A percentile compares a stretch with the other conserved stretches of the same genome.
These are phyloP conservation scores for Seira sanloemensis DNA, from an alignment of 2,888 invertebrate genomes.

Conservation along the genomic window DNA sequence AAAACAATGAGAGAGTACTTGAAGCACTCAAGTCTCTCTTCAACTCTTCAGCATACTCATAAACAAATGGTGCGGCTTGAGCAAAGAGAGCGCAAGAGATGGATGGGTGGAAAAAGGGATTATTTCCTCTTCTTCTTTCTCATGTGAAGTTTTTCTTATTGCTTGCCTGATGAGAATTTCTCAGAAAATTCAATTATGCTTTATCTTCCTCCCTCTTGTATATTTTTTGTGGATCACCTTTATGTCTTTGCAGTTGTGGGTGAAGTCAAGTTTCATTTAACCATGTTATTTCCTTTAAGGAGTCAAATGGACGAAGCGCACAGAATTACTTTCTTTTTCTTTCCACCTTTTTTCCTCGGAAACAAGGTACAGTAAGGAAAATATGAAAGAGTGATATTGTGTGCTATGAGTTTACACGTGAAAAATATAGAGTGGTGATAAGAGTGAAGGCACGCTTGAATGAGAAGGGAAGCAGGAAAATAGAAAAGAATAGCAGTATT, in stretches of 20 bases:
- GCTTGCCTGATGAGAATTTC: conserved; percentile 49
- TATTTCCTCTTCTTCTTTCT: not conserved
- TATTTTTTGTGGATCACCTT: too few species aligned
- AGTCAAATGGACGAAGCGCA: too few species aligned
- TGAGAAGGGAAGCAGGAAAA: conserved; percentile 13
- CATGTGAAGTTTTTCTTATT: conserved; percentile 35
- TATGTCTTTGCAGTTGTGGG: too few species aligned
- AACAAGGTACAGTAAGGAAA: too few species aligned
- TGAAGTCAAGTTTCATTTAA: too few species aligned
- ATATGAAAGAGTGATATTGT: too few species aligned
- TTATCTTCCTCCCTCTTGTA: too few species aligned
- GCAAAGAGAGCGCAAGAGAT: not conserved
- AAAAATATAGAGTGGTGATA: not conserved
- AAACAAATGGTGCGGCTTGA: not conserved
- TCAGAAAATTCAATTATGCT: conserved; percentile 61
- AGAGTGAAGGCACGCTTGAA: not conserved
- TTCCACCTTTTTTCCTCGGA: too few species aligned
- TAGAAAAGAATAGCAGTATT: conserved; percentile 9
- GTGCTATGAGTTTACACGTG: not conserved
- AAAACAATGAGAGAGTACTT: not conserved
- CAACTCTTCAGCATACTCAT: not conserved
- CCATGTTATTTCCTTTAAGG: too few species aligned
- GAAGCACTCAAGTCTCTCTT: not conserved
- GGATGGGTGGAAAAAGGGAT: not conserved
- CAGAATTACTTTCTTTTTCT: too few species aligned